phyloP scores from a whole-genome alignment of 2,113 vertebrate genomes.

The Pleuronectes platessa region DNA sequence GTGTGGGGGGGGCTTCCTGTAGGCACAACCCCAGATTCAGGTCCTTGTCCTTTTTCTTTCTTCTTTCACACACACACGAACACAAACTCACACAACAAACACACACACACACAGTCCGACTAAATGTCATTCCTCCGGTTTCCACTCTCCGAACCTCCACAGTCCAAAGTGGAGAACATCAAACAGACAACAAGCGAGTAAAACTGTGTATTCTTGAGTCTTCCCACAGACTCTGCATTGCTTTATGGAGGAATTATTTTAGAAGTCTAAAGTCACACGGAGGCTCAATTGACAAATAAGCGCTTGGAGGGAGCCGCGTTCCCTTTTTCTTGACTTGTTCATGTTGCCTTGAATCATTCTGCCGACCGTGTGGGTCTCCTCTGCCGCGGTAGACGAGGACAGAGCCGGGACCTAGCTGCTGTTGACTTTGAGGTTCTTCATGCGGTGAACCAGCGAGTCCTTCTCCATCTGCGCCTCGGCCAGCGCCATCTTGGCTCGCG shows the following conservation, averaged over 20 bases:
- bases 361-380: not conserved
- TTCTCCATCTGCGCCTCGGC: constrained; percentile 95
- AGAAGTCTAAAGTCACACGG: constrained; percentile 28
- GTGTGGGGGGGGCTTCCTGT: constrained; percentile 36
- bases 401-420: constrained; percentile 66
- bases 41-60: constrained; percentile 18
- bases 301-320: not conserved
- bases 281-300: constrained; percentile 32
- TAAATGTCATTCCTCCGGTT: constrained; percentile 4
- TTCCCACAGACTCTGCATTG: constrained; percentile 44
- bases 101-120: not conserved
- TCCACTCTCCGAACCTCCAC: not conserved
- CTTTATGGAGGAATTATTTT: constrained; percentile 45
- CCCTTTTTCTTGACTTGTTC: constrained; percentile 12
- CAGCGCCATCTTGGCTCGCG: constrained; percentile 93
- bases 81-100: constrained; percentile 1
- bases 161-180: constrained; percentile 30
- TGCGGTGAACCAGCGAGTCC: constrained; percentile 89
- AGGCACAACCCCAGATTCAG: constrained; percentile 42
- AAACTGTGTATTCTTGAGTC: constrained; percentile 36
- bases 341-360: constrained; percentile 10
- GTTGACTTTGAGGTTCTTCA: constrained; percentile 86
- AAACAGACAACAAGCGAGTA: constrained; percentile 38
- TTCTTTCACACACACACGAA: not conserved
- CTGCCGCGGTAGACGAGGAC: not conserved